phyloP scores from a whole-genome alignment of 2,888 invertebrate genomes.

The Cryptocephalus moraei region DNA sequence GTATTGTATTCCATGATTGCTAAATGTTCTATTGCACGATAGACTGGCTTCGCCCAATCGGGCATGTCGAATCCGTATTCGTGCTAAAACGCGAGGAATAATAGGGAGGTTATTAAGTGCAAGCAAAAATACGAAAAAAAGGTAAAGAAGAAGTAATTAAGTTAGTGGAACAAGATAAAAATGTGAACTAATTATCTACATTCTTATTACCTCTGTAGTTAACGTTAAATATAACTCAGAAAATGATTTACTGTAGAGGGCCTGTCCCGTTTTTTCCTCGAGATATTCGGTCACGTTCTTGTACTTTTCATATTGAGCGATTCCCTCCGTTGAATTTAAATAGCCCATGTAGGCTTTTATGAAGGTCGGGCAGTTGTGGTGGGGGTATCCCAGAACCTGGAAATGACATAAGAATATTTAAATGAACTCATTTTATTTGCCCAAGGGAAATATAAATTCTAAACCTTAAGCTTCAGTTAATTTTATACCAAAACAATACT shows the following conservation, averaged over 20 bases:
- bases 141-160: not conserved
- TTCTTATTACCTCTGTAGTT: conserved; percentile 16
- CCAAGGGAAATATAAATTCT: no score
- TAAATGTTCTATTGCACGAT: conserved; percentile 29
- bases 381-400: conserved; percentile 21
- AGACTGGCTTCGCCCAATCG: conserved; percentile 35
- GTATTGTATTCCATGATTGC: conserved; percentile 32
- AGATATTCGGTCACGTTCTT: conserved; percentile 12
- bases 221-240: conserved; percentile 20
- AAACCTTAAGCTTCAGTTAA: no score
- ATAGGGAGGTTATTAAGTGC: not conserved
- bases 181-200: not conserved
- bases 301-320: conserved; percentile 14
- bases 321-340: conserved; percentile 17
- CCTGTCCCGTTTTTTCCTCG: conserved; percentile 15
- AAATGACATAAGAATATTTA: not conserved
- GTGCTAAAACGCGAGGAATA: conserved; percentile 15
- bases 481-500: no score
- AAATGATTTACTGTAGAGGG: conserved; percentile 15
- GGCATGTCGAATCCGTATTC: conserved; percentile 34
- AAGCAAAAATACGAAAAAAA: not conserved
- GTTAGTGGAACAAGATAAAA: no score
- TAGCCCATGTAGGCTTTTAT: conserved; percentile 15
- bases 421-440: no score
- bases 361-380: conserved; percentile 20